Evolutionary conservation across 1,140 invertebrate genomes (phyloP), one percentile per base, ranked within the genome.

Genomic region (Drosophila kurseongensis): DNA sequence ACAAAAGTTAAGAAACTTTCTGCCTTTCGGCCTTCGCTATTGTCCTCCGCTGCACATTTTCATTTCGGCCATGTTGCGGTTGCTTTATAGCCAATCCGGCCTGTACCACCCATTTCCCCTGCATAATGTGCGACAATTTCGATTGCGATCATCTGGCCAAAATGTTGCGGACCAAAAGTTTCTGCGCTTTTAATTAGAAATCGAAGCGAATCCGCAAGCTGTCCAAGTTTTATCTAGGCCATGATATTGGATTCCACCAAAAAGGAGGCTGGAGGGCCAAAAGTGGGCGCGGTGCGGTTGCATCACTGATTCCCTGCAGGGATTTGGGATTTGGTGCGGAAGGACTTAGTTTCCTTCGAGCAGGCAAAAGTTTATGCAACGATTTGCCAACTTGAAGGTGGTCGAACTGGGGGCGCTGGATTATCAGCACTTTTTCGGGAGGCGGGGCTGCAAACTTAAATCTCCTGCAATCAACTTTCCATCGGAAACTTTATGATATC

Each of bases 181-280:
- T 67, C 63, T 69, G 72, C 62, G 56, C 83, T 86, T 89, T 86
- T 86, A 86, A 86, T 86, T 86, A 86, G 71, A 88, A 86, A 83
- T 83, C 80, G 75, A 71, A 71, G 66, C 65, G 59, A 86, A 61
- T 67, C 71, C 66, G 44, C 62, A 79, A 77, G 69, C 83, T 65
- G 71, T 52, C 50, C 61, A 57, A 86, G 60, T 69, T 85, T 69
- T 78, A 77, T 68, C 82, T 75, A 9, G 51, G 56, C 56, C 69
- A 60, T 73, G 69, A 69, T 71, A 71, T 69, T 68, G 63, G 2
- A 10, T 29, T n/a, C 47, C 8, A 41, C 27, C 6, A 12, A 8
- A 14, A 6, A 12, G 9, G 38, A 13, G 38, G 18, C 29, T 32
- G 29, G 8, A 8, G 29, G 29, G 6, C 29, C 8, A 8, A 32